A percentile compares a stretch with the other conserved stretches of the same genome.
phyloP scores from a whole-genome alignment of 2,113 vertebrate species.

The Synchiropus splendidus region DNA sequence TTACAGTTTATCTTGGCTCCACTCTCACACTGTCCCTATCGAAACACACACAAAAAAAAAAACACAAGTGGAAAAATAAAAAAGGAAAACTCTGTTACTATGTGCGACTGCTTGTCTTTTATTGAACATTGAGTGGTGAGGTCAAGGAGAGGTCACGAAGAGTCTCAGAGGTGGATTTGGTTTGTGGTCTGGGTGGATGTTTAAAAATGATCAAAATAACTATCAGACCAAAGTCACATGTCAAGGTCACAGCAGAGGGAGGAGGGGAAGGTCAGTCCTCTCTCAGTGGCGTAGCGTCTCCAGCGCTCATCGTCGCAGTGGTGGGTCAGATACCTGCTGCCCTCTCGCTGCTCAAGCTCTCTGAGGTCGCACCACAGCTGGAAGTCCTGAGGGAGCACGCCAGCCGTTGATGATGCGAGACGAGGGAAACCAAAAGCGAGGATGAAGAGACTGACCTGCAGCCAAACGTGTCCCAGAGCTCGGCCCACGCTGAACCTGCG shows the following conservation, averaged over 20 bases:
- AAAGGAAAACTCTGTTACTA: conserved; percentile 52
- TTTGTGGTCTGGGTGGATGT: too few relatives aligned
- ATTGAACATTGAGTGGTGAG: too few relatives aligned
- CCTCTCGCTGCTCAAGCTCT: conserved; percentile 82
- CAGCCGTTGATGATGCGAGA: not conserved
- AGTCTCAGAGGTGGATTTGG: too few relatives aligned
- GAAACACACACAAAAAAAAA: too few relatives aligned
- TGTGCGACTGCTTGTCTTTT: conserved; percentile 30
- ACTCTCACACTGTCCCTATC: conserved; percentile 11
- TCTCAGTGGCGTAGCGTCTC: conserved; percentile 81
- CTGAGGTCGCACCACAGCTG: conserved; percentile 94
- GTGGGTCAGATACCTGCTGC: conserved; percentile 92
- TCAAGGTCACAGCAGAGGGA: conserved; percentile 60
- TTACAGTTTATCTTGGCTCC: conserved; percentile 20
- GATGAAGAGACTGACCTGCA: conserved; percentile 74
- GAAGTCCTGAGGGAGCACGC: conserved; percentile 74
- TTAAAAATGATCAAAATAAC: too few relatives aligned
- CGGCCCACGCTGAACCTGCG: conserved; percentile 96
- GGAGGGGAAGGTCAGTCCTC: conserved; percentile 76
- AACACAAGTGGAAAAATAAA: conserved; percentile 52
- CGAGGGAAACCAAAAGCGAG: not conserved
- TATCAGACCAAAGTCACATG: too few relatives aligned
- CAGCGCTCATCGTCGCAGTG: conserved; percentile 93
- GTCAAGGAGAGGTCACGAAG: too few relatives aligned
- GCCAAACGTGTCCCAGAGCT: conserved; percentile 91